These are phyloP conservation scores for Gandaritis pyraliata DNA, from an alignment of 2,888 invertebrate genomes.

Conservation along the genomic window DNA sequence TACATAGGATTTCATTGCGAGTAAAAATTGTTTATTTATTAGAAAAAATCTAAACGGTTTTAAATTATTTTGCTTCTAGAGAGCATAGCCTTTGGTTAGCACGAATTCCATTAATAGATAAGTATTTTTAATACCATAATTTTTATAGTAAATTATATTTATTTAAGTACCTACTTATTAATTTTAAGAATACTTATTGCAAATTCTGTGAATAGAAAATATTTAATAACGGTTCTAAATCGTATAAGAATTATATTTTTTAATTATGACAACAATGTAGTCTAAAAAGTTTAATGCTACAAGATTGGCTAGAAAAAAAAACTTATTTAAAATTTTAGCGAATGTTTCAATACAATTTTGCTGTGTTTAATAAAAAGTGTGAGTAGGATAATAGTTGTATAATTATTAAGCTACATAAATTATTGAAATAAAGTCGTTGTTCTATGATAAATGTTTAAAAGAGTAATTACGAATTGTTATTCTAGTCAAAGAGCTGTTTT, in stretches of 20 bases:
- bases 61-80: slow-evolving; percentile 1
- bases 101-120: slow-evolving; percentile 19
- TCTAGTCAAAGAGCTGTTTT: slow-evolving; percentile 79
- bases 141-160: slow-evolving; percentile 17
- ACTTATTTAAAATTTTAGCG: slow-evolving; percentile 1
- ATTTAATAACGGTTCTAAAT: slow-evolving; percentile 22
- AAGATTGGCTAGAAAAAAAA: neutral
- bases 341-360: slow-evolving; percentile 17
- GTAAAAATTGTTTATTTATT: slow-evolving; percentile 9
- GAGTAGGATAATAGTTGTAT: slow-evolving; percentile 24
- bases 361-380: slow-evolving; percentile 26
- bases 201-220: neutral
- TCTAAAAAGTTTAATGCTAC: slow-evolving; percentile 11
- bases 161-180: neutral
- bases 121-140: slow-evolving; percentile 11
- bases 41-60: neutral
- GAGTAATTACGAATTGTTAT: slow-evolving; percentile 70
- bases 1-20: neutral
- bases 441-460: slow-evolving; percentile 72
- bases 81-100: slow-evolving; percentile 3
- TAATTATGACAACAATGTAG: slow-evolving; percentile 2
- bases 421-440: slow-evolving; percentile 70
- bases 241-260: slow-evolving; percentile 13
- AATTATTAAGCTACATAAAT: slow-evolving; percentile 40
- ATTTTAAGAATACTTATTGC: slow-evolving; percentile 1